These are phyloP conservation scores for Schlechtendalia chinensis DNA, from an alignment of 1,140 invertebrate species.

Conservation along the genomic window DNA sequence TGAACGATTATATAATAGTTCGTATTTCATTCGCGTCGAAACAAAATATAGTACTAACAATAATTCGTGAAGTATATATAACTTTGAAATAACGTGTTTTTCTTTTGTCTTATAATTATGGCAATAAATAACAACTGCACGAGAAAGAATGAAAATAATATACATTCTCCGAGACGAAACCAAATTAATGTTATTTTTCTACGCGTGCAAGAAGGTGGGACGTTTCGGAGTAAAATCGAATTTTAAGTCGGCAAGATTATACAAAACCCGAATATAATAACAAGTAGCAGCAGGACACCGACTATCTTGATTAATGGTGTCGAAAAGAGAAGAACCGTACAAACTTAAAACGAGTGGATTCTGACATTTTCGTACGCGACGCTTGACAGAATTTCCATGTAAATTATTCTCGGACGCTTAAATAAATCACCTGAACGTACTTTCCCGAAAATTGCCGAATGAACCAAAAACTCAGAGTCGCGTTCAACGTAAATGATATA, in stretches of 20 bases:
- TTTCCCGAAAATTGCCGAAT: no score
- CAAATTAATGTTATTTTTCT: background rate
- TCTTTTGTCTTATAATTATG: no score
- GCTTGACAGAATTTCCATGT: conserved; percentile 31
- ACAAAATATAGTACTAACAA: no score
- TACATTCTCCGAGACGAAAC: no score
- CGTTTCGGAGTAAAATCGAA: background rate
- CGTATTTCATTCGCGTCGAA: no score
- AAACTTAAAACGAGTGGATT: conserved; percentile 24
- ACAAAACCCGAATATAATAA: conserved; percentile 9
- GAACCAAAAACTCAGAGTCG: no score
- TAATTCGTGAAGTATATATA: no score
- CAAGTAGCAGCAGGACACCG: background rate
- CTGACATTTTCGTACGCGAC: conserved; percentile 10
- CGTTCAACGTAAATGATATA: no score
- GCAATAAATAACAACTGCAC: no score
- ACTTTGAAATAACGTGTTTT: no score
- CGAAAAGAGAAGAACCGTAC: conserved; percentile 25
- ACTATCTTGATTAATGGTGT: conserved; percentile 34
- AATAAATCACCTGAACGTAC: background rate
- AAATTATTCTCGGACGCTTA: conserved; percentile 17
- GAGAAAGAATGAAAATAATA: no score
- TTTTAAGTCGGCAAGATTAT: background rate
- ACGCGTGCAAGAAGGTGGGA: background rate
- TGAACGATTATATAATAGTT: no score